Percentiles rank a stretch among this genome's conserved stretches.
Conservation (phyloP, 2,888 invertebrate species). For the Spodoptera exigua region DNA sequence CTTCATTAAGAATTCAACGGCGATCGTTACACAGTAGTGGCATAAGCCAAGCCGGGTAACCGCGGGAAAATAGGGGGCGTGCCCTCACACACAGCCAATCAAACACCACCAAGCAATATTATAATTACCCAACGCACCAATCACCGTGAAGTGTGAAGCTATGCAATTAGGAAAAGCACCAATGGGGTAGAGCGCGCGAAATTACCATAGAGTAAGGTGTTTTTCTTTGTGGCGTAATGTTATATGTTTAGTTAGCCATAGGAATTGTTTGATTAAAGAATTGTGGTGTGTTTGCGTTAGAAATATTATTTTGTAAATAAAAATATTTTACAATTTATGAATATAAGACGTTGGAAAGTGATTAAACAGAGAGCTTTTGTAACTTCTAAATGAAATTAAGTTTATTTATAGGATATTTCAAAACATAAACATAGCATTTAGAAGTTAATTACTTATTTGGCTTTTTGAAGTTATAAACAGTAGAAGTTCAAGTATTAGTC, state of each 20-base stretch:
- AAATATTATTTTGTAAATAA: not conserved
- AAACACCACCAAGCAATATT: slow-evolving; percentile 62
- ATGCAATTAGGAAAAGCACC: slow-evolving; percentile 71
- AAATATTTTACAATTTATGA: too few relatives aligned
- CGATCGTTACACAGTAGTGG: slow-evolving; percentile 74
- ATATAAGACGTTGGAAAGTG: not conserved
- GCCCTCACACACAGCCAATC: slow-evolving; percentile 73
- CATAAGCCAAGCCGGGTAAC: slow-evolving; percentile 65
- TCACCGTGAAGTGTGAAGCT: slow-evolving; percentile 64
- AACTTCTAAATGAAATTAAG: too few relatives aligned
- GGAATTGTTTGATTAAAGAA: slow-evolving; percentile 50
- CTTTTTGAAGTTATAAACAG: too few relatives aligned
- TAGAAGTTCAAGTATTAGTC: too few relatives aligned
- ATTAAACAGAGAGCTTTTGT: too few relatives aligned
- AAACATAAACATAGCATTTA: too few relatives aligned
- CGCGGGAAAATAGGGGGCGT: slow-evolving; percentile 77
- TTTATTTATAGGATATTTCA: too few relatives aligned
- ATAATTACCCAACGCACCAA: slow-evolving; percentile 71
- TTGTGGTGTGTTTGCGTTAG: slow-evolving; percentile 13
- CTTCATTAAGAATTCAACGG: slow-evolving; percentile 80
- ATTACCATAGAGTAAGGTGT: slow-evolving; percentile 59
- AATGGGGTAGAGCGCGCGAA: slow-evolving; percentile 65
- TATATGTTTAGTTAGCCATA: slow-evolving; percentile 55
- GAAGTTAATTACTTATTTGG: too few relatives aligned
- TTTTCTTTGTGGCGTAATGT: slow-evolving; percentile 58